These are phyloP conservation scores for Orycteropus afer DNA, from an alignment of 2,113 vertebrate species.

Conservation along the genomic window DNA sequence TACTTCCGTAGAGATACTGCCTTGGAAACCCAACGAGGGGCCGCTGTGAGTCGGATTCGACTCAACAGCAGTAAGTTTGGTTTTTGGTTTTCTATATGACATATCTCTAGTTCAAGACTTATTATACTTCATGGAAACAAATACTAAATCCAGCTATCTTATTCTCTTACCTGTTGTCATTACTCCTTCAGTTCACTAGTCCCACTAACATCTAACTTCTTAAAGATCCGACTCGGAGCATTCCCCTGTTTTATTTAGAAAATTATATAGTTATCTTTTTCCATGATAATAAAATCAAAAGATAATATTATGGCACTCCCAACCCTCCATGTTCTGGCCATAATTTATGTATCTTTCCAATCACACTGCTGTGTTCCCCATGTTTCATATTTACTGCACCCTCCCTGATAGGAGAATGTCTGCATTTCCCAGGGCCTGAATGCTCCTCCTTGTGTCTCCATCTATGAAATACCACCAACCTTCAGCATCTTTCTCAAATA, in stretches of 20 bases:
- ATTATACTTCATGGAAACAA: not conserved
- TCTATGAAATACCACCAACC: not conserved
- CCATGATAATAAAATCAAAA: not conserved
- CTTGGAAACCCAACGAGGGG: too few species aligned
- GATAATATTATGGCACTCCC: not conserved
- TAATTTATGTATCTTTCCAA: not conserved
- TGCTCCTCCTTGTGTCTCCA: not conserved
- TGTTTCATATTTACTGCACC: not conserved
- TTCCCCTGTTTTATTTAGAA: not conserved
- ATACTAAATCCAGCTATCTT: not conserved
- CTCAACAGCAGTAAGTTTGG: too few species aligned
- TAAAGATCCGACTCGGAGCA: not conserved
- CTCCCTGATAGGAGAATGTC: not conserved
- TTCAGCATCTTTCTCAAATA: not conserved
- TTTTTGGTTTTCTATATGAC: not conserved
- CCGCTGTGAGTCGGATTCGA: too few species aligned
- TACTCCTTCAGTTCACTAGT: not conserved
- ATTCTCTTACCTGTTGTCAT: not conserved
- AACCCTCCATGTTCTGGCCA: not conserved
- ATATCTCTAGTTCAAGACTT: not conserved
- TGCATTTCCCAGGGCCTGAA: not conserved
- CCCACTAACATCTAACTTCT: not conserved
- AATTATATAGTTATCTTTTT: not conserved
- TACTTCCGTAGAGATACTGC: too few species aligned
- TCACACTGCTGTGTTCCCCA: not conserved